Conservation (phyloP, 2,888 invertebrate species). For the Thecocarcelia acutangulata region DNA sequence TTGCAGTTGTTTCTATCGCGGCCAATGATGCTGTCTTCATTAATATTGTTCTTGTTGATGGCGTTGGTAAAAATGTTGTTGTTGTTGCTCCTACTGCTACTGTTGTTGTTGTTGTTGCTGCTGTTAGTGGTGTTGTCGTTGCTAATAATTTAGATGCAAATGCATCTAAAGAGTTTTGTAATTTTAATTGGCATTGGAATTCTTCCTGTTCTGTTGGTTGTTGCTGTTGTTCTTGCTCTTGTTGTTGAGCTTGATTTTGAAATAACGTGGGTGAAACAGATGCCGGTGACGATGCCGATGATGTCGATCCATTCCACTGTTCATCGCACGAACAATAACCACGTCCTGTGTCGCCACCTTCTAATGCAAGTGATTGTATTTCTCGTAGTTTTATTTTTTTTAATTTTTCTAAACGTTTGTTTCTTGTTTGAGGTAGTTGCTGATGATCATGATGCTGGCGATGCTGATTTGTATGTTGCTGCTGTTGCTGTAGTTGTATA, state of each 20-base stretch:
- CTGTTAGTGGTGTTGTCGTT: too few relatives aligned
- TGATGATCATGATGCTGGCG: constrained; percentile 62
- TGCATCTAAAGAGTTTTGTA: constrained; percentile 28
- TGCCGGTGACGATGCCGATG: constrained; percentile 70
- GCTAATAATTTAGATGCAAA: not conserved
- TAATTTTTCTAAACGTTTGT: constrained; percentile 70
- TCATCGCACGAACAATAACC: constrained; percentile 79
- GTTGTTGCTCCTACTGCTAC: constrained; percentile 11
- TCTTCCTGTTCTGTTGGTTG: constrained; percentile 33
- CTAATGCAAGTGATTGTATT: constrained; percentile 76
- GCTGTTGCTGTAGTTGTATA: constrained; percentile 66
- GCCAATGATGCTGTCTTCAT: constrained; percentile 25
- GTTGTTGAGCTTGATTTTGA: constrained; percentile 58
- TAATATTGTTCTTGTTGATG: constrained; percentile 24
- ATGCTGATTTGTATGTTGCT: constrained; percentile 63
- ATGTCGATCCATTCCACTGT: constrained; percentile 73
- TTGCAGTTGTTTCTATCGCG: constrained; percentile 52
- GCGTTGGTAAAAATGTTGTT: constrained; percentile 17
- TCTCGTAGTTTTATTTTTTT: constrained; percentile 76
- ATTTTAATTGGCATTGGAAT: constrained; percentile 38
- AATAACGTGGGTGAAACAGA: constrained; percentile 56
- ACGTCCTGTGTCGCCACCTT: constrained; percentile 77
- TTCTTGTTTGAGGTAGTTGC: constrained; percentile 70
- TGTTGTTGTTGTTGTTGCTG: constrained; percentile 18
- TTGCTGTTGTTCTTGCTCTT: constrained; percentile 48